Evolutionary conservation across 2,888 invertebrate species (phyloP).

Genomic region (Euproctis similis): DNA sequence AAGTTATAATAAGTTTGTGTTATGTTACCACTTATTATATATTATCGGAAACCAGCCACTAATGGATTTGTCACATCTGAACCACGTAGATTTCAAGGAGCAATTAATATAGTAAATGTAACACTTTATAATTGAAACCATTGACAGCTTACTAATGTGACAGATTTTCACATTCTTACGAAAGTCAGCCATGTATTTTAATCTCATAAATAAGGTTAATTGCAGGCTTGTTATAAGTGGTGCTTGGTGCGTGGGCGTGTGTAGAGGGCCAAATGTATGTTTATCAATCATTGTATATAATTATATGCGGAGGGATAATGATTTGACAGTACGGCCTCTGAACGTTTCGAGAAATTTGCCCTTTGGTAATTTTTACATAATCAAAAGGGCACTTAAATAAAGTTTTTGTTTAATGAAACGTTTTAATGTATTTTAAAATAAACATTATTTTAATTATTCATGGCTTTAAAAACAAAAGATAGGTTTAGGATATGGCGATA

Average conservation of each 20-base stretch:
- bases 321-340: neutral
- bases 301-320: neutral
- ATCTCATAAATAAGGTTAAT: constrained; percentile 8
- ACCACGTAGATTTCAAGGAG: constrained; percentile 8
- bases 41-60: too few species aligned
- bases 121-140: neutral
- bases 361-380: too few species aligned
- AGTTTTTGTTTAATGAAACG: too few species aligned
- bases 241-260: constrained; percentile 6
- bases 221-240: constrained; percentile 2
- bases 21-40: too few species aligned
- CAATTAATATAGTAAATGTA: neutral
- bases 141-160: neutral
- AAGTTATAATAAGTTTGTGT: too few species aligned
- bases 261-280: constrained; percentile 3
- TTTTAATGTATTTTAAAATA: too few species aligned
- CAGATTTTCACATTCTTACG: neutral
- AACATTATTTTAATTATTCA: too few species aligned
- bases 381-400: too few species aligned
- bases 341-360: too few species aligned
- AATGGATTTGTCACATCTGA: too few species aligned
- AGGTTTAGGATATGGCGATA: too few species aligned
- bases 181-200: constrained; percentile 4
- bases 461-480: too few species aligned
- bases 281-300: constrained; percentile 3